Conservation (phyloP, 2,113 vertebrate species). For the Cariama cristata region DNA sequence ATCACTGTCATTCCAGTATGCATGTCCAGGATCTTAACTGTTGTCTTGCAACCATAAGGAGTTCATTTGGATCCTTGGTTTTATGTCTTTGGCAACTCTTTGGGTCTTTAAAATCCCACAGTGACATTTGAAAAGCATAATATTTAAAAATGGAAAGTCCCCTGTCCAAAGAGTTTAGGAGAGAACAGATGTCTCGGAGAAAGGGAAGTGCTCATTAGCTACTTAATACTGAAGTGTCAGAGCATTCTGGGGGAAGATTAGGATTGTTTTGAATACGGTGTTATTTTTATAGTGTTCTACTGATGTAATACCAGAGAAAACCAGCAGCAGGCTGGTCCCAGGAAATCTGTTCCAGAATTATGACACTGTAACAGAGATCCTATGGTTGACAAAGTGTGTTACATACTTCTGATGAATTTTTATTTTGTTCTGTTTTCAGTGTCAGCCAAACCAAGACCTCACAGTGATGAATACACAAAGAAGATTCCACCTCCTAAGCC, state of each 20-base stretch:
- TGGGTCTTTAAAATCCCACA: not conserved
- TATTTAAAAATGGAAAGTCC: constrained; percentile 12
- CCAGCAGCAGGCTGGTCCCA: not conserved
- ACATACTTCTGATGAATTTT: not conserved
- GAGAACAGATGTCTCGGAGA: not conserved
- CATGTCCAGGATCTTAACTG: not conserved
- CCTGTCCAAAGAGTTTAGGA: not conserved
- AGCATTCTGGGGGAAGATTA: not conserved
- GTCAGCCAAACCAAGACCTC: constrained; percentile 82
- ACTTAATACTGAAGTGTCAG: not conserved
- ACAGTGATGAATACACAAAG: constrained; percentile 89
- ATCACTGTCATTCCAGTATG: not conserved
- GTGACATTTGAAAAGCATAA: not conserved
- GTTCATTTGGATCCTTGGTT: not conserved
- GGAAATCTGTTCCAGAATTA: not conserved
- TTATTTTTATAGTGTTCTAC: not conserved
- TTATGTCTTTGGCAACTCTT: not conserved
- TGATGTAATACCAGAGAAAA: not conserved
- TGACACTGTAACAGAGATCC: not conserved
- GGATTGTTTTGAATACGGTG: not conserved
- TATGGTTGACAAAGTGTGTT: not conserved
- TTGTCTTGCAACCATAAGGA: not conserved
- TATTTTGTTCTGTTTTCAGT: constrained; percentile 55
- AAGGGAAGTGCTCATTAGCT: not conserved
- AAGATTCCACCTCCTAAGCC: constrained; percentile 97